A percentile compares a stretch with the other conserved stretches of the same genome.
phyloP scores from a whole-genome alignment of 2,113 vertebrate genomes.

The Chaetura pelagica region DNA sequence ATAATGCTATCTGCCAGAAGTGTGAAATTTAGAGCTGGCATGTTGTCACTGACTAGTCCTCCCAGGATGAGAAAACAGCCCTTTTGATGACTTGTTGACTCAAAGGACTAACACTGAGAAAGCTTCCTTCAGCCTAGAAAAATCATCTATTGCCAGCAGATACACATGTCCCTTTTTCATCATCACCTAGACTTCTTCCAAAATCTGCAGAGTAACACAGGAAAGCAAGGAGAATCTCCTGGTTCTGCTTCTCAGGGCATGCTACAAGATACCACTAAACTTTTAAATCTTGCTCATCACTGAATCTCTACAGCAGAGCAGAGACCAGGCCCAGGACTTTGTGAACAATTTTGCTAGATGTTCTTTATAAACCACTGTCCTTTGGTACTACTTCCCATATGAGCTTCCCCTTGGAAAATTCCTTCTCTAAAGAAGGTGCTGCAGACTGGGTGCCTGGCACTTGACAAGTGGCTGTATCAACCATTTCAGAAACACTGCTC shows the following conservation, averaged over 20 bases:
- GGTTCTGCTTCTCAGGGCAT: background rate
- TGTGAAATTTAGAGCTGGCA: background rate
- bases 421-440: background rate
- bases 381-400: rapidly evolving
- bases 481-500: background rate
- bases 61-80: background rate
- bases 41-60: background rate
- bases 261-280: background rate
- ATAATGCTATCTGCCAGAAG: background rate
- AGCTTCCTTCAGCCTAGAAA: background rate
- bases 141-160: background rate
- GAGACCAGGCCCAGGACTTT: background rate
- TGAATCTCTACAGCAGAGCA: background rate
- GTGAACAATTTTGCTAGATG: background rate
- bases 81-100: background rate
- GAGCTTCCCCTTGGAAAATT: background rate
- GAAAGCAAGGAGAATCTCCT: background rate
- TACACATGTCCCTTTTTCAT: background rate
- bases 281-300: background rate
- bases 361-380: background rate
- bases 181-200: background rate
- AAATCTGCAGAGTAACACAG: background rate
- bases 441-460: background rate
- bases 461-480: background rate
- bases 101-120: background rate